Evolutionary conservation across 2,113 vertebrate species (phyloP).

Genomic region (Syngnathoides biaculeatus): DNA sequence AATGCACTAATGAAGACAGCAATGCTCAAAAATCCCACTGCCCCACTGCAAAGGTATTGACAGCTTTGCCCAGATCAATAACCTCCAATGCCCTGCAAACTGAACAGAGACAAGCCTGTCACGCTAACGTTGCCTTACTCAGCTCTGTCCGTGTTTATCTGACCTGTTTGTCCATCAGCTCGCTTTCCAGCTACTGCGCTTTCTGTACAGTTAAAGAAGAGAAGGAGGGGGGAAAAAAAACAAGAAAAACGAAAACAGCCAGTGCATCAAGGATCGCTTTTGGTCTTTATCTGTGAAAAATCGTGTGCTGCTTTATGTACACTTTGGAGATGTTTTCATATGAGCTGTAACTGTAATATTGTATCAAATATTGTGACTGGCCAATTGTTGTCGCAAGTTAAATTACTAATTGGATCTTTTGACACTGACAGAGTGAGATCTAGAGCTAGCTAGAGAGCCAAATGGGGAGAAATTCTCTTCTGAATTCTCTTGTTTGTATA

Average conservation of each 20-base stretch:
- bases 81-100: conserved; percentile 74
- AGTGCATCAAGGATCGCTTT: conserved; percentile 70
- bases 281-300: conserved; percentile 72
- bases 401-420: conserved; percentile 69
- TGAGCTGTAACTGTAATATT: conserved; percentile 61
- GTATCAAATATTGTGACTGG: conserved; percentile 65
- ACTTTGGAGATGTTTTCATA: conserved; percentile 69
- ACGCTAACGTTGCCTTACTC: conserved; percentile 78
- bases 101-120: conserved; percentile 72
- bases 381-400: conserved; percentile 55
- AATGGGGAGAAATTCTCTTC: conserved; percentile 65
- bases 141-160: conserved; percentile 71
- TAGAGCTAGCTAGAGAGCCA: conserved; percentile 73
- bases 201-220: conserved; percentile 33
- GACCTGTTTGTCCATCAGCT: conserved; percentile 66
- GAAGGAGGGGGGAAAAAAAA: not conserved
- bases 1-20: conserved; percentile 73
- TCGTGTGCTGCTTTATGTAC: conserved; percentile 73
- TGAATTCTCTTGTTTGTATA: conserved; percentile 65
- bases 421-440: conserved; percentile 69
- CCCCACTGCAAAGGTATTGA: conserved; percentile 67
- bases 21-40: conserved; percentile 67
- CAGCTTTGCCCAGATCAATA: conserved; percentile 63
- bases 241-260: conserved; percentile 44
- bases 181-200: conserved; percentile 71